Evolutionary conservation across 2,888 invertebrate genomes (phyloP).

Genomic region (Eubasilissa splendida): DNA sequence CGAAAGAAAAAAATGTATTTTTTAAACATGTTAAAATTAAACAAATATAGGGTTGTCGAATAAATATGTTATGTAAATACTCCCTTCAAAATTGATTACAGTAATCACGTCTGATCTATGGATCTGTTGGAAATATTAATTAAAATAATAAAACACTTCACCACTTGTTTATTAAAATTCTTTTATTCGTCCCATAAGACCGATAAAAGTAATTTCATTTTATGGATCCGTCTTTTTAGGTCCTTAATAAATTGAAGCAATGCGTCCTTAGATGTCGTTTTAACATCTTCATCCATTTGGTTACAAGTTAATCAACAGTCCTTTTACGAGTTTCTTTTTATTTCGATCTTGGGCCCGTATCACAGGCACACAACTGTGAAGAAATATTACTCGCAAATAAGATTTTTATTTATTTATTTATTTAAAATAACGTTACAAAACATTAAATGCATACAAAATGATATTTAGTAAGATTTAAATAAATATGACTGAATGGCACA

Average conservation of each 20-base stretch:
- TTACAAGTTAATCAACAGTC: conserved; percentile 53
- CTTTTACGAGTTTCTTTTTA: no score
- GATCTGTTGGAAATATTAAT: conserved; percentile 30
- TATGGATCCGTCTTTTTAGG: conserved; percentile 21
- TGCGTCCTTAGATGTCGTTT: conserved; percentile 41
- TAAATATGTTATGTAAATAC: conserved; percentile 35
- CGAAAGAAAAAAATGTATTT: conserved; percentile 6
- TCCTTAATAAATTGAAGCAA: conserved; percentile 29
- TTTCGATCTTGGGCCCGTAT: no score
- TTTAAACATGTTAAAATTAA: conserved; percentile 1
- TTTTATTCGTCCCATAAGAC: conserved; percentile 19
- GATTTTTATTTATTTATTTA: no score
- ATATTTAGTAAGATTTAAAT: no score
- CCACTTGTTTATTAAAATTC: conserved; percentile 29
- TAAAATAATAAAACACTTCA: conserved; percentile 24
- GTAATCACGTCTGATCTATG: conserved; percentile 20
- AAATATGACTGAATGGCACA: no score
- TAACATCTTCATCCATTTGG: conserved; percentile 50
- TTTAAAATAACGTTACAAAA: no score
- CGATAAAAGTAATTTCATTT: conserved; percentile 37
- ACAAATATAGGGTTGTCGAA: conserved; percentile 14
- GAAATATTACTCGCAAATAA: no score
- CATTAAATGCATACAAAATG: no score
- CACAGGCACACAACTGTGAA: no score
- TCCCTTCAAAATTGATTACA: conserved; percentile 25